These are phyloP conservation scores for Chironomus riparius DNA, from an alignment of 2,888 invertebrate genomes.

Conservation along the genomic window DNA sequence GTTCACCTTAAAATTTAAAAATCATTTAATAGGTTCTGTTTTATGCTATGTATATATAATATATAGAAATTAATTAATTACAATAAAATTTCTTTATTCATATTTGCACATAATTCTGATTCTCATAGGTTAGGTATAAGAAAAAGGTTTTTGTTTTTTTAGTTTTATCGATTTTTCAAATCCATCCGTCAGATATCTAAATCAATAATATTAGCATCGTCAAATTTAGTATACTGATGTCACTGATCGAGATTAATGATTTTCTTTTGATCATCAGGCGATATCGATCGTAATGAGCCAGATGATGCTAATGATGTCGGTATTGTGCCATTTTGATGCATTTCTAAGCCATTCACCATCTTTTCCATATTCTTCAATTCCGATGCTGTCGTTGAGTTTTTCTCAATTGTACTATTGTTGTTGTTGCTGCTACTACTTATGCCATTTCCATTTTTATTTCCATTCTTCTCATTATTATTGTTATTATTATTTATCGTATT, in stretches of 20 bases:
- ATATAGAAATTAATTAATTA: neutral
- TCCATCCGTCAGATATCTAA: slow-evolving; percentile 27
- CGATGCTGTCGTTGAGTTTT: slow-evolving; percentile 40
- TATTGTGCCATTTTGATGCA: slow-evolving; percentile 49
- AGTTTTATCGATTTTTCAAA: slow-evolving; percentile 23
- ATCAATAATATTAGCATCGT: slow-evolving; percentile 21
- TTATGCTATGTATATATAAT: neutral
- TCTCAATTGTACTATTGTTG: slow-evolving; percentile 33
- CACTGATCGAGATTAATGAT: slow-evolving; percentile 37
- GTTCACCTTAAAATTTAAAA: neutral
- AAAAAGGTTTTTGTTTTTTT: too few relatives aligned
- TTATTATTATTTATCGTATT: slow-evolving; percentile 31
- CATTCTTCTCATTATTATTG: slow-evolving; percentile 37
- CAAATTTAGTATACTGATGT: slow-evolving; percentile 35
- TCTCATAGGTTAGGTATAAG: too few relatives aligned
- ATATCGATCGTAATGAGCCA: slow-evolving; percentile 16
- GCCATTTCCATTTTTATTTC: slow-evolving; percentile 31
- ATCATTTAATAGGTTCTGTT: neutral
- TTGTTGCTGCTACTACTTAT: slow-evolving; percentile 26
- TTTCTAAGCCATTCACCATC: slow-evolving; percentile 93
- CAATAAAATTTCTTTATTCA: neutral
- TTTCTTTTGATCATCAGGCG: slow-evolving; percentile 15
- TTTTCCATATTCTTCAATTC: slow-evolving; percentile 94
- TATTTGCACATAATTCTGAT: neutral
- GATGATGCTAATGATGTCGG: slow-evolving; percentile 26